Conservation (phyloP, 2,113 vertebrate genomes). For the Brachyistius frenatus region DNA sequence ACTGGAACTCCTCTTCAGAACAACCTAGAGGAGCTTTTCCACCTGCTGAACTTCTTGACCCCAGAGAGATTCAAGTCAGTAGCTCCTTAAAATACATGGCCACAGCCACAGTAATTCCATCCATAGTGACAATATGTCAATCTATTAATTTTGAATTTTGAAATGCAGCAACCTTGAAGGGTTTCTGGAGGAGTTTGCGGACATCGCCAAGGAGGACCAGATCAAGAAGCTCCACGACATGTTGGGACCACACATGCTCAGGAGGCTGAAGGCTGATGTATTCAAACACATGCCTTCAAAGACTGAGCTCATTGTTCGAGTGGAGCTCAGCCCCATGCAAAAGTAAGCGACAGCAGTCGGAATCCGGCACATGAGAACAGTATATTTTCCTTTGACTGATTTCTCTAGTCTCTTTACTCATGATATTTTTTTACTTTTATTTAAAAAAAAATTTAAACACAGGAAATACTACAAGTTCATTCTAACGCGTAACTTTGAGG, state of each 20-base stretch:
- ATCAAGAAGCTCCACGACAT: conserved; percentile 99
- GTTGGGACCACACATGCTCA: conserved; percentile 97
- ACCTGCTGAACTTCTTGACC: conserved; percentile 96
- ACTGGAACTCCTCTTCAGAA: conserved; percentile 98
- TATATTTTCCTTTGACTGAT: background rate
- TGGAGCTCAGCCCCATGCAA: conserved; percentile 98
- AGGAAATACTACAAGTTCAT: conserved; percentile 99
- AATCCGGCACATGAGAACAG: background rate
- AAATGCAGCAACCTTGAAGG: conserved; percentile 93
- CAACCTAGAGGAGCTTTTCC: conserved; percentile 97
- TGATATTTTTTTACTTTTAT: no score
- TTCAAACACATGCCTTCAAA: conserved; percentile 99
- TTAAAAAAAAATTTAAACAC: conserved; percentile 15
- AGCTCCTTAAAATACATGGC: background rate
- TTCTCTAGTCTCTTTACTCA: background rate
- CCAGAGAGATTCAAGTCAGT: conserved; percentile 97
- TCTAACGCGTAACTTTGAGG: conserved; percentile 96
- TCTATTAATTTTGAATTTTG: background rate
- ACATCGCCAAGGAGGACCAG: conserved; percentile 99
- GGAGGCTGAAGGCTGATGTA: conserved; percentile 97
- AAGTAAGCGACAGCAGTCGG: conserved; percentile 85
- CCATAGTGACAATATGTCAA: background rate
- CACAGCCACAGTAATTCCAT: no score
- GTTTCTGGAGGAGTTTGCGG: conserved; percentile 98
- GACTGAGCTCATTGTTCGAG: conserved; percentile 95